phyloP scores from a whole-genome alignment of 2,797 vertebrate genomes.

The Helicolenus hilgendorfi region DNA sequence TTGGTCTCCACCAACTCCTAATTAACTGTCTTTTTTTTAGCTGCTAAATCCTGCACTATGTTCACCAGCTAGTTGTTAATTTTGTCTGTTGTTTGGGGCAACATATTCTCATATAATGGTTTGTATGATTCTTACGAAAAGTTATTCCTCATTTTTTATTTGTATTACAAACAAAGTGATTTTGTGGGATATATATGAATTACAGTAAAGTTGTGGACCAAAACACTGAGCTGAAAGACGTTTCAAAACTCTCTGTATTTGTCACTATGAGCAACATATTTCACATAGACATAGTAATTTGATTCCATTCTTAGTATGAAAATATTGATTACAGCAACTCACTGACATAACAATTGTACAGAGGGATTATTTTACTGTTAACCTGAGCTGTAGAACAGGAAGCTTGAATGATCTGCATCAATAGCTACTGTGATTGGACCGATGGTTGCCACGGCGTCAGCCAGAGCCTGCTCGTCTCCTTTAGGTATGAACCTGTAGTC shows the following conservation, averaged over 20 bases:
- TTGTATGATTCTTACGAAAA: too few species aligned
- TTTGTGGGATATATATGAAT: too few species aligned
- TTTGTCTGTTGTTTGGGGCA: not conserved
- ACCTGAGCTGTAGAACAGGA: slow-evolving; percentile 92
- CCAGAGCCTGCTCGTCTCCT: slow-evolving; percentile 89
- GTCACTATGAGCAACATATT: not conserved
- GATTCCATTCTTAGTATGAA: not conserved
- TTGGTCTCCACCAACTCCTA: not conserved
- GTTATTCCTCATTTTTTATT: too few species aligned
- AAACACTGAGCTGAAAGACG: not conserved
- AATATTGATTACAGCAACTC: not conserved
- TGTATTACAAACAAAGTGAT: too few species aligned
- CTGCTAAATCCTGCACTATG: not conserved
- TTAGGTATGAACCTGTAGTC: slow-evolving; percentile 89
- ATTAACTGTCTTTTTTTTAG: not conserved
- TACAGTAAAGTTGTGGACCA: not conserved
- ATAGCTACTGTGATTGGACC: slow-evolving; percentile 90
- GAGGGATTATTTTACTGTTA: not conserved
- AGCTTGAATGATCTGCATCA: slow-evolving; percentile 89
- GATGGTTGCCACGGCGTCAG: slow-evolving; percentile 87
- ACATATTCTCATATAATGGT: too few species aligned
- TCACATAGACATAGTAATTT: not conserved
- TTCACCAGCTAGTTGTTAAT: not conserved
- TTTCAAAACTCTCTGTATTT: not conserved
- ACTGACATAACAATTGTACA: not conserved